Conservation (phyloP, 1,140 invertebrate genomes). For the Pygmarrhopalites habei region DNA sequence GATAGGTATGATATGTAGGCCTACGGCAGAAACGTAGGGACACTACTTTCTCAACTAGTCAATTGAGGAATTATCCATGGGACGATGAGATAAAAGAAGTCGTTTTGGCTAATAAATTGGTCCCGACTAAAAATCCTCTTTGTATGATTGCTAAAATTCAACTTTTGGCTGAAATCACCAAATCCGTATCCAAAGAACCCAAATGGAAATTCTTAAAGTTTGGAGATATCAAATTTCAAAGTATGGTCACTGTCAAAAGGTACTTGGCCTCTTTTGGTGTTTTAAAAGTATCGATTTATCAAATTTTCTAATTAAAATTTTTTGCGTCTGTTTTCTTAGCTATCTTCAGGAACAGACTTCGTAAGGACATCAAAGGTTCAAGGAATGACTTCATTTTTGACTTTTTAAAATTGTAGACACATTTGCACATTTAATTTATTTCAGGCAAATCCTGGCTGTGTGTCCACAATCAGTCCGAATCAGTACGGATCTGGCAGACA, state of each 20-base stretch:
- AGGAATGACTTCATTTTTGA: too few relatives aligned
- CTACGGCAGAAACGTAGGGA: neutral
- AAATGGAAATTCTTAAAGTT: constrained; percentile 1
- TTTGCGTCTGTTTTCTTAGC: too few relatives aligned
- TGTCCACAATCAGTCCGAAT: neutral
- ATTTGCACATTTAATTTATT: too few relatives aligned
- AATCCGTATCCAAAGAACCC: neutral
- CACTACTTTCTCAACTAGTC: neutral
- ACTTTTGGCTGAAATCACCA: neutral
- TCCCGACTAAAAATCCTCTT: neutral
- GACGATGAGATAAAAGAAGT: neutral
- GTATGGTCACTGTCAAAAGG: neutral
- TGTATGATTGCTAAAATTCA: neutral
- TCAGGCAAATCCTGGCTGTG: neutral
- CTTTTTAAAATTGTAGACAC: too few relatives aligned
- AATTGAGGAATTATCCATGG: neutral
- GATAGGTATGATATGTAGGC: too few relatives aligned
- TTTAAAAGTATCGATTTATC: too few relatives aligned
- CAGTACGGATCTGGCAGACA: neutral
- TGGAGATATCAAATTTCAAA: neutral
- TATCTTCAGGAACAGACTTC: neutral
- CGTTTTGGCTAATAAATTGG: neutral
- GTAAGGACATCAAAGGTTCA: too few relatives aligned
- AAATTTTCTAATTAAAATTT: too few relatives aligned
- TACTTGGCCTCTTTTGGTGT: too few relatives aligned